These are phyloP conservation scores for Osmerus eperlanus DNA, from an alignment of 2,113 vertebrate species.

Conservation along the genomic window DNA sequence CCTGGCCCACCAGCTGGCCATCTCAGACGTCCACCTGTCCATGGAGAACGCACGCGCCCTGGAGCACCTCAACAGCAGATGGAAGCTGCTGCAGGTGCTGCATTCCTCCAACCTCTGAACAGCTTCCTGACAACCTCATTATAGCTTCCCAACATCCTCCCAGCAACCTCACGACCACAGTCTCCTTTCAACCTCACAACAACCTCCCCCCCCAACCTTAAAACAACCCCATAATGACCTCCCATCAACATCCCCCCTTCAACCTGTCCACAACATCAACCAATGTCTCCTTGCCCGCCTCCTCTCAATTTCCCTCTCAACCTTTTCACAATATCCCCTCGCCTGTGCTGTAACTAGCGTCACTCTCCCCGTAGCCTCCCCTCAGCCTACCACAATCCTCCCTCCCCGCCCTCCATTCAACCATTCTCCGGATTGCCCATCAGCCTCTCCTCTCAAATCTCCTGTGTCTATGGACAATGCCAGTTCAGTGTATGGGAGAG, in stretches of 20 bases:
- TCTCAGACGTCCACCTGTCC: slow-evolving; percentile 93
- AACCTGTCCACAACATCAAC: slow-evolving; percentile 8
- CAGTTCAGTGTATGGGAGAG: neutral
- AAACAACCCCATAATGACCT: neutral
- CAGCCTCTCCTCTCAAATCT: too few species aligned
- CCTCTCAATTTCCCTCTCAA: slow-evolving; percentile 5
- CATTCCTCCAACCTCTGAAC: neutral
- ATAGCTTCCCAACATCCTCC: too few species aligned
- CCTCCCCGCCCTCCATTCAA: neutral
- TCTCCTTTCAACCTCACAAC: neutral
- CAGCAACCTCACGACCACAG: neutral
- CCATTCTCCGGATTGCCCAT: neutral
- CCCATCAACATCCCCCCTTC: neutral
- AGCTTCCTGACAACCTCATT: neutral
- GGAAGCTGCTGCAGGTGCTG: slow-evolving; percentile 94
- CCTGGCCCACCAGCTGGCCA: slow-evolving; percentile 92
- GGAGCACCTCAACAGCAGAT: slow-evolving; percentile 91
- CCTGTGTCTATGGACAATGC: neutral
- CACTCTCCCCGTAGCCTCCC: slow-evolving; percentile 35
- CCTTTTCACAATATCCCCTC: slow-evolving; percentile 4
- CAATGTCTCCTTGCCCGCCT: slow-evolving; percentile 5
- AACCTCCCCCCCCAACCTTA: neutral
- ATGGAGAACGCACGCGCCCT: slow-evolving; percentile 89
- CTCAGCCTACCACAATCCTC: slow-evolving; percentile 1
- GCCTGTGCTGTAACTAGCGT: slow-evolving; percentile 14